Evolutionary conservation across 2,797 vertebrate species (phyloP), one percentile per base, ranked within the genome.

Genomic region (Platyrinchus mystaceus): DNA sequence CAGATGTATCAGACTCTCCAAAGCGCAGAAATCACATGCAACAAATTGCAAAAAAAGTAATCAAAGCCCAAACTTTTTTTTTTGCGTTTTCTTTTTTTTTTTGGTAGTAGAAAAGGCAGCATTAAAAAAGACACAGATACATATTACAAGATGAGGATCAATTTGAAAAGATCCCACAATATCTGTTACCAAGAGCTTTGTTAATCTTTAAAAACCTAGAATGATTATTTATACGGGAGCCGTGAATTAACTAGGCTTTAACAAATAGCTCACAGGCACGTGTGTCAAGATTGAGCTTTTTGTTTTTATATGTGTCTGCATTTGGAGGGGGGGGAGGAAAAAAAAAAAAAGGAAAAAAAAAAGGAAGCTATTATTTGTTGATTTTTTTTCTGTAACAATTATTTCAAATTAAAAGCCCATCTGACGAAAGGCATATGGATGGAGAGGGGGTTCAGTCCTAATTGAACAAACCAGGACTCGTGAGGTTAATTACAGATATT

Each of bases 401-500:
- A 97, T 97, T 97, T 97, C 93, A 96, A 91, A 95, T 96, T 95
- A 97, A 97, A 97, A 97, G 94, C 90, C 95, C 95, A 95, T 97
- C 96, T 96, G 95, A 98, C 32, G 59, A 96, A 97, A 98, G 95
- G 95, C 97, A 96, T 97, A 97, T 98, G 97, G 97, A 97, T 94
- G 93, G 86, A 90, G 92, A 91, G 76, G 94, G 95, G 94, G 95
- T 97, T 96, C 95, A 94, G 90, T 96, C 96, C 97, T 98, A 98
- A 98, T 96, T 97, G 98, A 98, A 97, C 97, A 98, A 96, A 96
- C 96, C 89, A 95, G 97, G 97, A 97, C 98, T 98, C 82, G 83
- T 93, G 97, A 98, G 98, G 98, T 98, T 98, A 98, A 98, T 98
- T 98, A 98, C 97, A 98, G 97, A 98, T 98, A 98, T 98, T 98